Evolutionary conservation across 1,140 invertebrate genomes (phyloP).

Genomic region (Propsilocerus akamusi): DNA sequence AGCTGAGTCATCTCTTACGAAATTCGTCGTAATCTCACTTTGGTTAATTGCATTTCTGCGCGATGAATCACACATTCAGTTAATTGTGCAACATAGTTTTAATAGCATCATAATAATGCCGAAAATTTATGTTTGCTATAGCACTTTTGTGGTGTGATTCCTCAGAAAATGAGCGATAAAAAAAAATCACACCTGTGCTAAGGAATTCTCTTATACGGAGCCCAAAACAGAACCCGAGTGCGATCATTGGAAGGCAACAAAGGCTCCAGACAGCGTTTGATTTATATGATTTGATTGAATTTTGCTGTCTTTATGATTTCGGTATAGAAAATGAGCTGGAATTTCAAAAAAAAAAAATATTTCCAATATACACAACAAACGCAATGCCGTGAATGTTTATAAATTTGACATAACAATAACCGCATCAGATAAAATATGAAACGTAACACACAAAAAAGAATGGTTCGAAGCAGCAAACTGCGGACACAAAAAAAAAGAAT

Average conservation of each 20-base stretch:
- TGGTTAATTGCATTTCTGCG: background rate
- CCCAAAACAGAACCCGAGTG: too few relatives aligned
- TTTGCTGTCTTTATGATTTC: background rate
- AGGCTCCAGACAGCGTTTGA: background rate
- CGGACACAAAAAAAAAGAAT: background rate
- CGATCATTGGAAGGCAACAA: too few relatives aligned
- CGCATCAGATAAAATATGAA: conserved; percentile 2
- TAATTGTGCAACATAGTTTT: too few relatives aligned
- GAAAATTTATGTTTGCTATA: too few relatives aligned
- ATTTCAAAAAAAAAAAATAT: background rate
- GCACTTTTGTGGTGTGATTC: too few relatives aligned
- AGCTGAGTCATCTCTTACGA: background rate
- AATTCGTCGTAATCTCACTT: background rate
- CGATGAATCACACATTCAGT: too few relatives aligned
- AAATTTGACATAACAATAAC: conserved; percentile 2
- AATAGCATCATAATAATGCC: too few relatives aligned
- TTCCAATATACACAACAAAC: background rate
- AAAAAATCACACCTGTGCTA: background rate
- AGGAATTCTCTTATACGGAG: too few relatives aligned
- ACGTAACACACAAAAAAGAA: background rate
- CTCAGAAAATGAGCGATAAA: too few relatives aligned
- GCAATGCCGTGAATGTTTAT: background rate
- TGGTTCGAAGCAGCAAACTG: background rate
- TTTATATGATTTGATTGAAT: conserved; percentile 1
- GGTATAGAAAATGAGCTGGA: background rate